phyloP scores from a whole-genome alignment of 1,140 invertebrate genomes.

The Drosophila nebulosa region DNA sequence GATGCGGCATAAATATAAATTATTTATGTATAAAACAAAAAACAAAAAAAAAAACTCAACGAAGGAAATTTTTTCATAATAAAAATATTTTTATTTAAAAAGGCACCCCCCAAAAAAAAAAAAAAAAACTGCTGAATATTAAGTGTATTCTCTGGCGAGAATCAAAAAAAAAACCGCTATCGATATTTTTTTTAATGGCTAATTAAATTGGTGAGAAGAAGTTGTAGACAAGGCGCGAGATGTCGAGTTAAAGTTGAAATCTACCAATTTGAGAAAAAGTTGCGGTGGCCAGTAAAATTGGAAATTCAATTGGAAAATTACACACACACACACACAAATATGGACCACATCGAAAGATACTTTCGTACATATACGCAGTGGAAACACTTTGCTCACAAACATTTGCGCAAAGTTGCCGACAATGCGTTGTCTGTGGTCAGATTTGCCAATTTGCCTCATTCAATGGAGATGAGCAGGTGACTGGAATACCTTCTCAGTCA shows the following conservation, averaged over 20 bases:
- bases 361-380: conserved; percentile 12
- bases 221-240: conserved; percentile 8
- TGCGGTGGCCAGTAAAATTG: conserved; percentile 54
- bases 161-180: neutral
- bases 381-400: conserved; percentile 47
- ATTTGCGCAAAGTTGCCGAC: conserved; percentile 53
- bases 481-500: neutral
- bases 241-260: conserved; percentile 22
- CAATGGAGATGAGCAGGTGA: conserved; percentile 7
- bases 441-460: conserved; percentile 12
- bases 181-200: conserved; percentile 57
- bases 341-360: conserved; percentile 6
- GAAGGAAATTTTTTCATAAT: neutral
- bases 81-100: conserved; percentile 15
- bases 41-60: conserved; percentile 10
- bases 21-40: conserved; percentile 19
- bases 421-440: conserved; percentile 47
- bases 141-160: conserved; percentile 26
- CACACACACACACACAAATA: conserved; percentile 13
- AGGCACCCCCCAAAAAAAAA: too few relatives aligned
- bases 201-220: conserved; percentile 62
- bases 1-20: conserved; percentile 50
- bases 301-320: conserved; percentile 68
- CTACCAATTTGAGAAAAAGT: conserved; percentile 54
- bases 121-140: conserved; percentile 12